A percentile compares a stretch with the other conserved stretches of the same genome.
Evolutionary conservation across 2,888 invertebrate genomes (phyloP).

Genomic region (Dryocosmus kuriphilus): DNA sequence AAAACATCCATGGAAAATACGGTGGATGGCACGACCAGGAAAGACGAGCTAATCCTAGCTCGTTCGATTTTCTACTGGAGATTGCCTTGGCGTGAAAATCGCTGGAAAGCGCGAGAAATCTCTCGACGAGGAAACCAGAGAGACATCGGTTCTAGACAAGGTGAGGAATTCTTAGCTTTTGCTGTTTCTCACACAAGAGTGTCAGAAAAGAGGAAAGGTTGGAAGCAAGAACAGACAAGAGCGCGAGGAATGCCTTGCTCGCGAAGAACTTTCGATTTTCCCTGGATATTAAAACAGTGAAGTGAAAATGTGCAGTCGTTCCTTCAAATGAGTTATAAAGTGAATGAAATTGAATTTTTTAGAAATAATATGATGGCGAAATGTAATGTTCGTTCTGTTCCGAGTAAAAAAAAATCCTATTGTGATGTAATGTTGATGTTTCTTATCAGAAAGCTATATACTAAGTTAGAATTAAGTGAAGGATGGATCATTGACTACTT

Average conservation of each 20-base stretch:
- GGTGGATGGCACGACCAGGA: constrained; percentile 32
- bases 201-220: constrained; percentile 48
- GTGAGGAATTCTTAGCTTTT: constrained; percentile 64
- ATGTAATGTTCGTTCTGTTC: no score
- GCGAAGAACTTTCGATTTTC: constrained; percentile 66
- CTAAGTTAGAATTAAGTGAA: no score
- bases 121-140: constrained; percentile 51
- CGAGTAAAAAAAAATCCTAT: no score
- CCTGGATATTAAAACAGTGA: constrained; percentile 42
- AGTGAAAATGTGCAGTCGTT: constrained; percentile 44
- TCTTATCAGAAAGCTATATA: no score
- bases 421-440: no score
- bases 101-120: constrained; percentile 46
- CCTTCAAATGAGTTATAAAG: constrained; percentile 19
- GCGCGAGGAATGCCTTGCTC: constrained; percentile 71
- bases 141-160: constrained; percentile 59
- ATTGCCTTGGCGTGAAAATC: constrained; percentile 50
- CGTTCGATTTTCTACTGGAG: constrained; percentile 54
- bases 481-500: no score
- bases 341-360: not conserved
- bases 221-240: constrained; percentile 41
- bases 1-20: constrained; percentile 44
- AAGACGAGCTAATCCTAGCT: constrained; percentile 51
- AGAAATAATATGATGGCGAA: no score
- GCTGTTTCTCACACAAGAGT: constrained; percentile 49